Percentiles rank a stretch among this genome's conserved stretches.
These are phyloP conservation scores for Cherax destructor DNA, from an alignment of 1,140 invertebrate species.

Conservation along the genomic window DNA sequence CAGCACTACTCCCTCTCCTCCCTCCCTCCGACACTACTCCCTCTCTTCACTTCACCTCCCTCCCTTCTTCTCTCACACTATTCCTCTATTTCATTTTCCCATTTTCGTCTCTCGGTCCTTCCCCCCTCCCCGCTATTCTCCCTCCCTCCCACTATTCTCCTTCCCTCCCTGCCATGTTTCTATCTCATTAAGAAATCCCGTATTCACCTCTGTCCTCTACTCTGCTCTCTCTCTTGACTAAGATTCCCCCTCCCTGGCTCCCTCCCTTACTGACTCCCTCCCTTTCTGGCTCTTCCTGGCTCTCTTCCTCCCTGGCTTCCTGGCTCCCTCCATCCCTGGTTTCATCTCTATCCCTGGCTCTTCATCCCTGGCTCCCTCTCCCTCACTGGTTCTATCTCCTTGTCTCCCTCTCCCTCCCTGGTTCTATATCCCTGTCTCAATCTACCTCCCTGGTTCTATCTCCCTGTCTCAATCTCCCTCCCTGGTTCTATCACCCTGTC, in stretches of 20 bases:
- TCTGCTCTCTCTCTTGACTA: background rate
- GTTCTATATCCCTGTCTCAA: background rate
- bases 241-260: background rate
- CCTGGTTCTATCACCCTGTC: background rate
- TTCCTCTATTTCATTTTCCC: background rate
- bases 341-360: too few relatives aligned
- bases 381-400: background rate
- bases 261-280: background rate
- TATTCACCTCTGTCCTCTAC: background rate
- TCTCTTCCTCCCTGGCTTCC: background rate
- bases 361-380: too few relatives aligned
- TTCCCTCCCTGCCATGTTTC: background rate
- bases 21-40: too few relatives aligned
- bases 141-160: background rate
- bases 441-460: background rate
- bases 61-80: background rate
- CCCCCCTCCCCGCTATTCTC: background rate
- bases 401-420: background rate
- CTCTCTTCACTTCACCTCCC: background rate
- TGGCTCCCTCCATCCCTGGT: background rate
- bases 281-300: background rate
- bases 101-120: background rate
- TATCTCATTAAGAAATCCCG: background rate
- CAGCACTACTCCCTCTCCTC: too few relatives aligned
- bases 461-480: too few relatives aligned